Conservation (phyloP, 2,888 invertebrate genomes). For the Himalopsyche anomala region DNA sequence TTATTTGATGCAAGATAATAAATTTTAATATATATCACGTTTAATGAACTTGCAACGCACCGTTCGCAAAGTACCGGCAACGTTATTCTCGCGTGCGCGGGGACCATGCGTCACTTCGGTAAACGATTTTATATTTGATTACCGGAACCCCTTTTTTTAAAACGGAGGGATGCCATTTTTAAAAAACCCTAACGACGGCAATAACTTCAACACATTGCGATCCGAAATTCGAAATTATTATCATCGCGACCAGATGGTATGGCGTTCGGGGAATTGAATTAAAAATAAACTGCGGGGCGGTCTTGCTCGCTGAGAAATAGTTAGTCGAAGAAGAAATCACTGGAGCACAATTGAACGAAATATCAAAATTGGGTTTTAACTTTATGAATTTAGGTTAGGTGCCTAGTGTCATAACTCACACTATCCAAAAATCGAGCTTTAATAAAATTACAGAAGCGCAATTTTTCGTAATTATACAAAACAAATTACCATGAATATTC, state of each 20-base stretch:
- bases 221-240: conserved; percentile 21
- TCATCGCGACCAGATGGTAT: conserved; percentile 13
- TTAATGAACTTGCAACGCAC: conserved; percentile 1
- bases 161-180: neutral
- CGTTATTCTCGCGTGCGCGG: conserved; percentile 40
- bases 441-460: too few species aligned
- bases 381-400: too few species aligned
- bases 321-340: too few species aligned
- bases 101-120: conserved; percentile 44
- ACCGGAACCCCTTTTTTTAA: conserved; percentile 41
- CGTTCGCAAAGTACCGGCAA: neutral
- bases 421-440: too few species aligned
- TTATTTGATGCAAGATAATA: neutral
- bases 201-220: conserved; percentile 24
- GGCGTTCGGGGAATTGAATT: neutral
- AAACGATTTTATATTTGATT: conserved; percentile 54
- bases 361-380: too few species aligned
- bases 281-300: neutral
- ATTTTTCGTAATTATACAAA: too few species aligned
- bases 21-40: neutral
- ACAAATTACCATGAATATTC: too few species aligned
- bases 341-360: too few species aligned
- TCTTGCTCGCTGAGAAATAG: too few species aligned
- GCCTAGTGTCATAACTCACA: too few species aligned
- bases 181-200: conserved; percentile 31